phyloP scores from a whole-genome alignment of 1,140 invertebrate genomes.

The Zaprionus nigranus region DNA sequence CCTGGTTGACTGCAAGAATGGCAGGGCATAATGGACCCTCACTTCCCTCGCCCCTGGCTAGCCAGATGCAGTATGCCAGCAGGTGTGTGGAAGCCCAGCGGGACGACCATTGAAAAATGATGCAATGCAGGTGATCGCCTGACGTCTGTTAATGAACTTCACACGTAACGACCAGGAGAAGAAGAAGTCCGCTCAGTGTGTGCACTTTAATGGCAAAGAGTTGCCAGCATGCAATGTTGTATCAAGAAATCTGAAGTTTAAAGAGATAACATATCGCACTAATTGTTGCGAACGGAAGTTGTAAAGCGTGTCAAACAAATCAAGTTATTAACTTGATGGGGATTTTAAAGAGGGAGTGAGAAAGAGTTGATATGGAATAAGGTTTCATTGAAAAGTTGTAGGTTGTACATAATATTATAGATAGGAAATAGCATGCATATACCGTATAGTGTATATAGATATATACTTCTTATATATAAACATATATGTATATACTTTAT shows the following conservation, averaged over 20 bases:
- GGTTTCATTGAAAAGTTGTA: background rate
- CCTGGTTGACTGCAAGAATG: background rate
- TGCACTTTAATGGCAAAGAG: conserved; percentile 10
- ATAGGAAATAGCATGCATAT: background rate
- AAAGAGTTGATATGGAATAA: background rate
- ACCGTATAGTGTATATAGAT: background rate
- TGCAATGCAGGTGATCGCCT: conserved; percentile 53
- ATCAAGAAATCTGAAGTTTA: background rate
- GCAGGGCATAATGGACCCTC: conserved; percentile 49
- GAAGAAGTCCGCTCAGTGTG: background rate
- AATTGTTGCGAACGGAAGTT: background rate
- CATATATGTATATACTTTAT: no score
- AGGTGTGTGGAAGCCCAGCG: conserved; percentile 32
- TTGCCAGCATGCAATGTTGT: conserved; percentile 15
- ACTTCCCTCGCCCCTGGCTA: background rate
- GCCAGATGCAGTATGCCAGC: background rate
- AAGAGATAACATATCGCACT: conserved; percentile 9
- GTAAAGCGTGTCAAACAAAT: background rate
- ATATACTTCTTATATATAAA: background rate
- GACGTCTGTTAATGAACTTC: conserved; percentile 57
- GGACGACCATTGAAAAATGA: conserved; percentile 44
- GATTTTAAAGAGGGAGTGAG: background rate
- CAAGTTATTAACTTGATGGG: background rate
- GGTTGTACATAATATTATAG: background rate
- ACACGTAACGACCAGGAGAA: conserved; percentile 36